Base-by-base conservation (phyloP, 2,888 invertebrate species). In the Heterodera filipjevi region DNA sequence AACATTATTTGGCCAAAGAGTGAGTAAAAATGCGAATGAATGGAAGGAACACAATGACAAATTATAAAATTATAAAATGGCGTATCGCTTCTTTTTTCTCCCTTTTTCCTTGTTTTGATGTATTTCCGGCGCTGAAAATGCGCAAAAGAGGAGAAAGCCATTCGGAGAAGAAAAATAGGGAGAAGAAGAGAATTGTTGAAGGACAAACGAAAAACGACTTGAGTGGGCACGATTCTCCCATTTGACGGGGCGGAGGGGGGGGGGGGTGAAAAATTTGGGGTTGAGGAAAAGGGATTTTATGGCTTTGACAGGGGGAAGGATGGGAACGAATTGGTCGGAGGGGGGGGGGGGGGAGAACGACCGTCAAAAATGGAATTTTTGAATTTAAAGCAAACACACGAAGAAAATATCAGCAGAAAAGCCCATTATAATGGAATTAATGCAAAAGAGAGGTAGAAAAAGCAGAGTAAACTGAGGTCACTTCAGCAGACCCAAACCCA, bases 141-240 rank as follows among this genome's bases (percentile, higher is more conserved):
- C 59, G 59, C 59, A 59, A 59, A 59, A 19, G 59, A n/a, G 59
- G 27, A 59, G 59, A 59, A 59, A 59, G 59, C 59, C 59, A 59
- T 59, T 59, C n/a, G 59, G 27, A 27, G 5, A 6, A 27, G 27
- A 59, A 59, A 59, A 59, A 59, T 8, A 12, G 22, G 53, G 27
- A 27, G n/a, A 27, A 2, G 8, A 27, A 27, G 59, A 27, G 59
- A 6, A 59, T 59, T 27, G 59, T 59, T 27, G 59, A 59, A 59
- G 59, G 59, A 59, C 59, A 59, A 59, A 59, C 59, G 59, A 59
- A 19, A 59, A 59, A 59, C 59, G 59, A 59, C 59, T 59, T 59
- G n/a, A 59, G 59, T 8, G 39, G 12, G 39, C 8, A 39, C 6
- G 59, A 27, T 8, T n/a, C n/a, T 59, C 59, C 59, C 59, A 59